These are phyloP conservation scores for Sarcophaga bullata DNA, from an alignment of 1,140 invertebrate species.

Conservation along the genomic window DNA sequence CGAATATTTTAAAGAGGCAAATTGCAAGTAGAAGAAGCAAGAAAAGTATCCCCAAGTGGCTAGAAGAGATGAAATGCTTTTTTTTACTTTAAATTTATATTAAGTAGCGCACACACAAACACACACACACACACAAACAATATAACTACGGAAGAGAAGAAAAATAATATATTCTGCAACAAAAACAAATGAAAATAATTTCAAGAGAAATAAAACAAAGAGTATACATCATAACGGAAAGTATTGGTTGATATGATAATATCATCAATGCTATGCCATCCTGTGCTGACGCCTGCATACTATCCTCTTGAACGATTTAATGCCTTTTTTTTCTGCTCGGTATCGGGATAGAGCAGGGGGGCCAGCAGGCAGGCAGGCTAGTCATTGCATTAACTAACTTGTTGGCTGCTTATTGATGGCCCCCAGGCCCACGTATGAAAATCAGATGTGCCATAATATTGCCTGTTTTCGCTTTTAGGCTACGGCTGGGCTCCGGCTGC, in stretches of 20 bases:
- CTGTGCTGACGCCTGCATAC: neutral
- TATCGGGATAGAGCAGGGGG: too few species aligned
- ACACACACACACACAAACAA: too few species aligned
- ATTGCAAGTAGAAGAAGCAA: neutral
- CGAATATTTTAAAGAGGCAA: neutral
- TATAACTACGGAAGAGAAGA: too few species aligned
- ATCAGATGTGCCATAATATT: slow-evolving; percentile 40
- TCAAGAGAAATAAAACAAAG: neutral
- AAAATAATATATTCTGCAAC: neutral
- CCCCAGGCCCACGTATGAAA: slow-evolving; percentile 32
- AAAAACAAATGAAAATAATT: neutral
- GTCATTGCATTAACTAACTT: slow-evolving; percentile 8
- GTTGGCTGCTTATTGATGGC: slow-evolving; percentile 17
- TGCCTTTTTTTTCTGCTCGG: neutral
- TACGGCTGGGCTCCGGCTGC: too few species aligned
- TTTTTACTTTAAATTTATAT: slow-evolving; percentile 31
- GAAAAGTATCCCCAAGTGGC: slow-evolving; percentile 31
- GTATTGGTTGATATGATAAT: neutral
- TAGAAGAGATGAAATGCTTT: slow-evolving; percentile 35
- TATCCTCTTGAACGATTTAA: neutral
- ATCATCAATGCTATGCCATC: neutral
- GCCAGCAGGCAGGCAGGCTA: too few species aligned
- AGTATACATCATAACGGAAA: neutral
- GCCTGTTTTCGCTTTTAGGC: slow-evolving; percentile 1
- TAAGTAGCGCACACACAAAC: neutral